phyloP scores from a whole-genome alignment of 2,797 vertebrate genomes.

The Anabas testudineus region DNA sequence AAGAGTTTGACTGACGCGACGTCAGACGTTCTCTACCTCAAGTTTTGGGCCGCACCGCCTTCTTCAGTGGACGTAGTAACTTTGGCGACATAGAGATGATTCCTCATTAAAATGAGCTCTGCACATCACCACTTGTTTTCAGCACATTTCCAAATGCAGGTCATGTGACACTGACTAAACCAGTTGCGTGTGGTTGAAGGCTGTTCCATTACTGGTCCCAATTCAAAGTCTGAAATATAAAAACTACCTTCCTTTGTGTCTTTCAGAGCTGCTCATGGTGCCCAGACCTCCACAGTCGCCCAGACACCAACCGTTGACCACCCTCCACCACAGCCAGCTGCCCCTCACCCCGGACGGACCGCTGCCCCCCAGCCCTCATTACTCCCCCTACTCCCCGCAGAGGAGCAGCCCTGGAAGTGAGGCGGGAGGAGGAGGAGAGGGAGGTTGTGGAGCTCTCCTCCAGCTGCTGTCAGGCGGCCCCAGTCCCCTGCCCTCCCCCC shows the following conservation, averaged over 20 bases:
- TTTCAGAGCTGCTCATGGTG: conserved; percentile 56
- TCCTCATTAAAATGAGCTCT: too few species aligned
- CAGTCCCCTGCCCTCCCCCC: conserved; percentile 91
- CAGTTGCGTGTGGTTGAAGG: too few species aligned
- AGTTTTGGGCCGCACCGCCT: too few species aligned
- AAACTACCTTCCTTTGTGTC: conserved; percentile 3
- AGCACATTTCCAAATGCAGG: too few species aligned
- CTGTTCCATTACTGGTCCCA: too few species aligned
- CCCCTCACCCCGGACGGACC: conserved; percentile 44
- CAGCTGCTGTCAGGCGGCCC: conserved; percentile 91
- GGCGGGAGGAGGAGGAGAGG: conserved; percentile 27
- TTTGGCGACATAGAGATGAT: too few species aligned
- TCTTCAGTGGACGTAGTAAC: too few species aligned
- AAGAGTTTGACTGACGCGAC: too few species aligned
- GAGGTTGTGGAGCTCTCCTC: conserved; percentile 83
- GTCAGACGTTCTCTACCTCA: too few species aligned
- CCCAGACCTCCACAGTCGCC: conserved; percentile 53
- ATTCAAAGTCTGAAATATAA: too few species aligned
- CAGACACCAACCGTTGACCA: conserved; percentile 32
- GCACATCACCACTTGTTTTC: too few species aligned
- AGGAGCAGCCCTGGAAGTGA: conserved; percentile 48
- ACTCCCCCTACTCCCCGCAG: conserved; percentile 41
- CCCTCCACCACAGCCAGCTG: conserved; percentile 43
- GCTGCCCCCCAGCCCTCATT: conserved; percentile 36
- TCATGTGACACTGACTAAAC: too few species aligned